Conservation (phyloP, 2,888 invertebrate genomes). For the Leptinotarsa rubiginosa region DNA sequence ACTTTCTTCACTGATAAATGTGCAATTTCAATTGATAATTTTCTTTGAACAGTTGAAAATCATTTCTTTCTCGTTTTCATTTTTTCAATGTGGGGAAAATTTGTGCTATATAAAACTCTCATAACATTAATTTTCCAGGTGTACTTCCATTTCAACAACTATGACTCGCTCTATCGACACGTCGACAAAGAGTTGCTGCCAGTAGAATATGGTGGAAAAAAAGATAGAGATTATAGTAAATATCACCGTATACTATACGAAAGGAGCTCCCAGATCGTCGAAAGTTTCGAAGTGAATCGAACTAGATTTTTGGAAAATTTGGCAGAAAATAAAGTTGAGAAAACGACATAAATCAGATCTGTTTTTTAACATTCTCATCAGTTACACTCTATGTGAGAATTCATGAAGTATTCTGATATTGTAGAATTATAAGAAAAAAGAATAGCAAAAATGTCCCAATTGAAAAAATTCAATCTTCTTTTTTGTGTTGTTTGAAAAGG, state of each 20-base stretch:
- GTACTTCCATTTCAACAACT: constrained; percentile 69
- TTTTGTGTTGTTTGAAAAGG: too few relatives aligned
- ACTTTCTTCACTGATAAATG: too few relatives aligned
- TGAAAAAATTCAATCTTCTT: too few relatives aligned
- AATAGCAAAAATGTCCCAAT: too few relatives aligned
- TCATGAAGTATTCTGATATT: too few relatives aligned
- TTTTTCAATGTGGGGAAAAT: too few relatives aligned
- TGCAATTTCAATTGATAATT: too few relatives aligned
- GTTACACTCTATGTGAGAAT: too few relatives aligned
- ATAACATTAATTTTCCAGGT: constrained; percentile 57
- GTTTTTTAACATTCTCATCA: too few relatives aligned
- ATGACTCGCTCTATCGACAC: constrained; percentile 68
- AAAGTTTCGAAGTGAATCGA: constrained; percentile 51
- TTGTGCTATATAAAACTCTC: background rate
- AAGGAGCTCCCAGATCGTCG: constrained; percentile 50
- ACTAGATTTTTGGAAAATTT: constrained; percentile 76
- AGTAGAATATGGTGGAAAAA: constrained; percentile 72
- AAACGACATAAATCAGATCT: background rate
- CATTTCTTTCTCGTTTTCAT: too few relatives aligned
- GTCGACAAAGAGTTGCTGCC: constrained; percentile 68
- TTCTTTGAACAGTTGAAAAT: too few relatives aligned
- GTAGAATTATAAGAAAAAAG: too few relatives aligned
- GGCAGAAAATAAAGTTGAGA: constrained; percentile 12
- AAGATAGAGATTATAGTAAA: constrained; percentile 50
- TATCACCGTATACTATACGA: constrained; percentile 51